Base-by-base conservation (phyloP, 2,113 vertebrate genomes). In the Phalacrocorax aristotelis region DNA sequence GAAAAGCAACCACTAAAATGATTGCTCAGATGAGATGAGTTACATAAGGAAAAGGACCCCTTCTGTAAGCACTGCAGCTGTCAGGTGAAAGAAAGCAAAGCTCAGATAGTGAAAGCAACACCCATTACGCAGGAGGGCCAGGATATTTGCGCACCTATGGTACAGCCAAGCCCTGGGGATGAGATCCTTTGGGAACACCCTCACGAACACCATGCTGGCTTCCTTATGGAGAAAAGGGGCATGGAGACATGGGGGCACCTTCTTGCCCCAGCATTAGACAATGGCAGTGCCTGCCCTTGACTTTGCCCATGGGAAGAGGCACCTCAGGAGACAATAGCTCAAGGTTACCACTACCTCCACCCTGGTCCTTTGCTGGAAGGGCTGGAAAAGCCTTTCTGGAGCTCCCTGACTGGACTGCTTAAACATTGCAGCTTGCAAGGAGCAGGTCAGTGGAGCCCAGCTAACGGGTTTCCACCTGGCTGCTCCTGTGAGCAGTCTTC, bases 121-220 rank as follows among this genome's bases (percentile, higher is more conserved):
- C 30, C 32, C 36, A 27, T 15, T 22, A 25, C 2, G 11, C 48
- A 55, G 20, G n/a, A 83, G 10, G 7, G 44, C 13, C 4, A 3
- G 34, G 51, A 57, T 29, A 48, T 13, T 40, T 4, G 9, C 32
- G 42, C 7, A 23, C 8, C 54, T 8, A 7, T 8, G 13, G 5
- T 15, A 62, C 27, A 58, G 48, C 51, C 61, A 64, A 64, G n/a
- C 42, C 60, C 57, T 26, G 25, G 15, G 13, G 32, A 49, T 62
- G 17, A 84, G 49, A 84, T 4, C 32, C 20, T 62, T 40, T 1
- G 38, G 32, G 14, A 90, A 27, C 1, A 14, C 8, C 8, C 32
- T 76, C 57, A 71, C 4, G 2, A 90, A 69, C 1, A 5, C 15
- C 10, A 42, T 0, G 0, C 5, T 46, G 36, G 27, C 11, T 76